These are phyloP conservation scores for Atethmia centrago DNA, from an alignment of 2,888 invertebrate species.

Conservation along the genomic window DNA sequence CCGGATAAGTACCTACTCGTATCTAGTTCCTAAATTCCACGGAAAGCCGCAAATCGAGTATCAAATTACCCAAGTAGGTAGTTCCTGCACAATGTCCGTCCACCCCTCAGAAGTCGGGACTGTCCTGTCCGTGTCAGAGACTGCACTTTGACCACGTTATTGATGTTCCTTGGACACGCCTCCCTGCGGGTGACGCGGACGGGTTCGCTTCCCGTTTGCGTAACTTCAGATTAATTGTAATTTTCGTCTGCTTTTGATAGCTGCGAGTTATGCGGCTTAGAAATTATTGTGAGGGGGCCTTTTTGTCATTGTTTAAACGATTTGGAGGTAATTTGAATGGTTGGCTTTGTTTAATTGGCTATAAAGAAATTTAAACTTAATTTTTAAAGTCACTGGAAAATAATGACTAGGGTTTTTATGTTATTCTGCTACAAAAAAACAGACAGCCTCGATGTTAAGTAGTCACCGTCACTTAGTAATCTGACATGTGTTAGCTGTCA, in stretches of 20 bases:
- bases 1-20: background rate
- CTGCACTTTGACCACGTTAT: conserved; percentile 40
- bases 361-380: background rate
- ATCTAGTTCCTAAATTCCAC: background rate
- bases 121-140: conserved; percentile 24
- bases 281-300: background rate
- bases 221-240: conserved; percentile 58
- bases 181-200: conserved; percentile 59
- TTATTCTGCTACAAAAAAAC: too few relatives aligned
- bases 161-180: conserved; percentile 55
- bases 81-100: conserved; percentile 10
- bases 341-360: background rate
- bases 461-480: too few relatives aligned
- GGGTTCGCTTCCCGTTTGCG: conserved; percentile 51
- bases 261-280: conserved; percentile 9
- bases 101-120: conserved; percentile 8
- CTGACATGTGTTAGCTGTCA: too few relatives aligned
- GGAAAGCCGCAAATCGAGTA: background rate
- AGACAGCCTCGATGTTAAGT: too few relatives aligned
- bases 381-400: too few relatives aligned
- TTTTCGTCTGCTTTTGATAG: conserved; percentile 47
- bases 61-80: conserved; percentile 11
- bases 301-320: conserved; percentile 8
- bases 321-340: background rate
- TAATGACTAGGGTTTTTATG: too few relatives aligned